These are phyloP conservation scores for Tetragnatha montana DNA, from an alignment of 2,888 invertebrate genomes.

Conservation along the genomic window DNA sequence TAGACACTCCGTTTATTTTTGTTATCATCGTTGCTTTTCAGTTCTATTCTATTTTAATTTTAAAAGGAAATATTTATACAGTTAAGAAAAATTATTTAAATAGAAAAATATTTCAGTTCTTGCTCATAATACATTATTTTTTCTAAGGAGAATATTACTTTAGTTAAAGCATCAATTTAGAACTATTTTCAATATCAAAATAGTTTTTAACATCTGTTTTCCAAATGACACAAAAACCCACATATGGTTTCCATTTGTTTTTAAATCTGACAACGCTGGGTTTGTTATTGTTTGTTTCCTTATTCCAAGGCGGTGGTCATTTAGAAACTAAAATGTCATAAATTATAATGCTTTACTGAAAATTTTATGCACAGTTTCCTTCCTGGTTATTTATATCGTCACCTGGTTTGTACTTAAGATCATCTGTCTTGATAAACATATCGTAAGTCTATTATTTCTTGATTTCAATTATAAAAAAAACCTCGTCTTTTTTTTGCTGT, in stretches of 20 bases:
- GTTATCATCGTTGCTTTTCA: too few species aligned
- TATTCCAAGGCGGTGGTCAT: background rate
- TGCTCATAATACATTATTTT: too few species aligned
- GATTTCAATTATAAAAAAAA: background rate
- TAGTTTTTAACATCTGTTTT: background rate
- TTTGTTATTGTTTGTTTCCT: slow-evolving; percentile 29
- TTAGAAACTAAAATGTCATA: background rate
- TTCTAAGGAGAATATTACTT: too few species aligned
- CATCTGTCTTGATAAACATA: background rate
- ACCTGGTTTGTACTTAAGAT: background rate
- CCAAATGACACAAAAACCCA: background rate
- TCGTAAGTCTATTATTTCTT: background rate
- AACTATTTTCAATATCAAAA: background rate
- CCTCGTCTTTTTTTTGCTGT: too few species aligned
- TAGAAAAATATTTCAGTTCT: too few species aligned
- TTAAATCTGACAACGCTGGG: slow-evolving; percentile 21
- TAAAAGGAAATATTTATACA: too few species aligned
- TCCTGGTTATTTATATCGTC: background rate
- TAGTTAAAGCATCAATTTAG: background rate
- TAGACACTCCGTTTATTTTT: too few species aligned
- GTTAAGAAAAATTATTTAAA: too few species aligned
- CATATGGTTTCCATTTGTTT: slow-evolving; percentile 54
- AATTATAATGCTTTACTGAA: background rate
- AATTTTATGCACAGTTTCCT: background rate
- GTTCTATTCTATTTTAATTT: too few species aligned